These are phyloP conservation scores for Strix uralensis DNA, from an alignment of 2,113 vertebrate species.

Conservation along the genomic window DNA sequence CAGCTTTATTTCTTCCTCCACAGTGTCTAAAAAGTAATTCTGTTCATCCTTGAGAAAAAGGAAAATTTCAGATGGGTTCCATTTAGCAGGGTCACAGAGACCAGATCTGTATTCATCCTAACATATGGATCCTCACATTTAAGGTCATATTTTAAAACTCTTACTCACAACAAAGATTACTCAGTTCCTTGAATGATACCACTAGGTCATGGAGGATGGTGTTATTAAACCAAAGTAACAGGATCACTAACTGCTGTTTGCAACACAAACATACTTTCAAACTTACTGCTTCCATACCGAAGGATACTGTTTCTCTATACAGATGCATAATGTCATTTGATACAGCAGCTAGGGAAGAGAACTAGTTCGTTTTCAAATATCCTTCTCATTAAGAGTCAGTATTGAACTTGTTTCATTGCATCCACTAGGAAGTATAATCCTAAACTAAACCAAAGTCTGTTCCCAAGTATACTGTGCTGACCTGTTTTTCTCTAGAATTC, in stretches of 20 bases:
- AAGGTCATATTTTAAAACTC: slow-evolving; percentile 1
- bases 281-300: neutral
- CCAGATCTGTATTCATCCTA: neutral
- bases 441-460: neutral
- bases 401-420: neutral
- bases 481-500: slow-evolving; percentile 4
- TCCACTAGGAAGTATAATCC: neutral
- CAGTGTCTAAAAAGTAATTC: neutral
- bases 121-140: neutral
- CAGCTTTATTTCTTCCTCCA: neutral
- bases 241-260: neutral
- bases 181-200: neutral
- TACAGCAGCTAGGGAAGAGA: neutral
- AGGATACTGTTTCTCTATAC: neutral
- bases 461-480: neutral
- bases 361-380: neutral
- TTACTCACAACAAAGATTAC: neutral
- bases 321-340: neutral
- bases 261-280: neutral
- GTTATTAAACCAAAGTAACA: neutral
- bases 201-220: neutral
- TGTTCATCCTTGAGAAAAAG: neutral
- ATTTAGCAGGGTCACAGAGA: neutral
- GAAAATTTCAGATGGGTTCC: neutral
- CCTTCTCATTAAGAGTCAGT: neutral